These are phyloP conservation scores for Triplophysa siluroides DNA, from an alignment of 2,113 vertebrate species.

Conservation along the genomic window DNA sequence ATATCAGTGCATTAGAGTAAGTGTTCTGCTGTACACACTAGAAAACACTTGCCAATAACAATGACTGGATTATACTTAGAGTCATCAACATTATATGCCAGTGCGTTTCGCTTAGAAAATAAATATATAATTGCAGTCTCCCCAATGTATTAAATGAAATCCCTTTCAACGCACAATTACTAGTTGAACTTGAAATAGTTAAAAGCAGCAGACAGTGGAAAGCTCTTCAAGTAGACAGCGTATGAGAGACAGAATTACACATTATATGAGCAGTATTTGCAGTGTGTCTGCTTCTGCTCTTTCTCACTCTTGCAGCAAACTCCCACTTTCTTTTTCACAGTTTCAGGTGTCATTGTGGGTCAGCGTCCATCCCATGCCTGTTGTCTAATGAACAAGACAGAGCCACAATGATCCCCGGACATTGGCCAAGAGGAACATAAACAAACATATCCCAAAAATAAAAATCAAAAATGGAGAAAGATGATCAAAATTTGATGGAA, in stretches of 20 bases:
- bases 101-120: constrained; percentile 7
- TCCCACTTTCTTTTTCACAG: constrained; percentile 39
- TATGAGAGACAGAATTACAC: neutral
- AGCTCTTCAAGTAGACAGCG: neutral
- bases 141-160: neutral
- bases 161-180: neutral
- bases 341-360: constrained; percentile 42
- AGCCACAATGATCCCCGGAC: constrained; percentile 55
- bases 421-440: constrained; percentile 50
- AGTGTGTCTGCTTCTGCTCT: neutral
- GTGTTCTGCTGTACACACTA: neutral
- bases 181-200: neutral
- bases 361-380: constrained; percentile 47
- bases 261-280: neutral
- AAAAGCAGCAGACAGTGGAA: neutral
- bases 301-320: constrained; percentile 14
- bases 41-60: neutral
- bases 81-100: neutral
- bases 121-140: neutral
- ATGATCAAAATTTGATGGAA: constrained; percentile 48
- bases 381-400: constrained; percentile 58
- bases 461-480: constrained; percentile 40
- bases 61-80: neutral
- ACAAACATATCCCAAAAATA: constrained; percentile 55
- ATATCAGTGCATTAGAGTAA: neutral